These are phyloP conservation scores for Agrilus cyanescens DNA, from an alignment of 2,888 invertebrate genomes.

Conservation along the genomic window DNA sequence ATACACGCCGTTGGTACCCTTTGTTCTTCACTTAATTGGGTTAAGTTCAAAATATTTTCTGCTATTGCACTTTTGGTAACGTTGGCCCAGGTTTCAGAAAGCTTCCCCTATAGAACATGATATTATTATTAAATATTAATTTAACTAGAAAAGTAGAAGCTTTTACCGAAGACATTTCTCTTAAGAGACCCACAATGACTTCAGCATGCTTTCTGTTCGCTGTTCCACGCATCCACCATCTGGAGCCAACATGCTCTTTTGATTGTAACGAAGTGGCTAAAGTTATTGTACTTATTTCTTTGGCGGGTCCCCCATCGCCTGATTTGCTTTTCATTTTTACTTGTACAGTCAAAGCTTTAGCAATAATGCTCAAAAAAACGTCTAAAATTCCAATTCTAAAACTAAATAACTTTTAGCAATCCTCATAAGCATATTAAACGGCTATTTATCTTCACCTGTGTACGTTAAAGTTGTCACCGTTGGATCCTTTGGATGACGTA, in stretches of 20 bases:
- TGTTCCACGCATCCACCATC: slow-evolving; percentile 82
- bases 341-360: slow-evolving; percentile 83
- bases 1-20: slow-evolving; percentile 68
- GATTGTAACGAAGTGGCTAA: slow-evolving; percentile 48
- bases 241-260: slow-evolving; percentile 41
- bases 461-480: slow-evolving; percentile 40
- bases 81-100: slow-evolving; percentile 74
- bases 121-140: background rate
- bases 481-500: slow-evolving; percentile 37
- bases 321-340: slow-evolving; percentile 49
- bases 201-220: slow-evolving; percentile 78
- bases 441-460: slow-evolving; percentile 30
- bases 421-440: background rate
- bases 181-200: slow-evolving; percentile 73
- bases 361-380: slow-evolving; percentile 80
- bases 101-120: slow-evolving; percentile 55
- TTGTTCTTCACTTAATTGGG: slow-evolving; percentile 64
- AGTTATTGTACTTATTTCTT: slow-evolving; percentile 44
- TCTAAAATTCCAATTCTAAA: slow-evolving; percentile 69
- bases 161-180: slow-evolving; percentile 84
- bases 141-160: background rate
- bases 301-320: slow-evolving; percentile 33
- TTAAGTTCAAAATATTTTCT: slow-evolving; percentile 72
- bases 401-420: background rate
- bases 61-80: slow-evolving; percentile 83